Evolutionary conservation across 2,113 vertebrate genomes (phyloP).

Genomic region (Rhadina sibilatrix): DNA sequence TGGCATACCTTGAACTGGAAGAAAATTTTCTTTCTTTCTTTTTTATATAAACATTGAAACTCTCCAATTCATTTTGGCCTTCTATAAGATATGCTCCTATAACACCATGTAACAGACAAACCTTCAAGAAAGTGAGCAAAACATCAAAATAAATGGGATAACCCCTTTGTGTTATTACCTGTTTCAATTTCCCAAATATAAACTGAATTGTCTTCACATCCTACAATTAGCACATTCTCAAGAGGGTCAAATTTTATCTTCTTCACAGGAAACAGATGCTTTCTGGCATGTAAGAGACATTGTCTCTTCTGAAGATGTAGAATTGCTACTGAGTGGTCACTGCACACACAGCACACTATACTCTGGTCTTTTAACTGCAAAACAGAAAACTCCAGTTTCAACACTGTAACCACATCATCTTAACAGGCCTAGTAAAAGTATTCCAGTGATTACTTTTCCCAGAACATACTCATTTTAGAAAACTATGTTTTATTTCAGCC

Average conservation of each 20-base stretch:
- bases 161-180: constrained; percentile 50
- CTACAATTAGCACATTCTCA: constrained; percentile 77
- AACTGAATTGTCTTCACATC: constrained; percentile 75
- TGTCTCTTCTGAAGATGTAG: constrained; percentile 71
- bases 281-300: constrained; percentile 75
- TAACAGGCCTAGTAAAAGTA: background rate
- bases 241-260: constrained; percentile 70
- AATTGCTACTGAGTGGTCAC: constrained; percentile 74
- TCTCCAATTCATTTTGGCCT: background rate
- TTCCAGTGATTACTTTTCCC: background rate
- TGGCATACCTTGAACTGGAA: background rate
- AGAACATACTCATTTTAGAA: background rate
- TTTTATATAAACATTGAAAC: background rate
- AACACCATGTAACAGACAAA: background rate
- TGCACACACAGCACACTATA: constrained; percentile 73
- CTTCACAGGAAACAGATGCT: constrained; percentile 78
- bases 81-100: background rate
- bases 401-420: background rate
- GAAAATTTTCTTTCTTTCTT: background rate
- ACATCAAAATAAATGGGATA: background rate
- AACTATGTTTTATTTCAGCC: background rate
- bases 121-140: background rate
- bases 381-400: background rate
- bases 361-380: constrained; percentile 63
- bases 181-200: constrained; percentile 83